Evolutionary conservation across 2,113 vertebrate species (phyloP).

Genomic region (Myrmecophaga tridactyla): DNA sequence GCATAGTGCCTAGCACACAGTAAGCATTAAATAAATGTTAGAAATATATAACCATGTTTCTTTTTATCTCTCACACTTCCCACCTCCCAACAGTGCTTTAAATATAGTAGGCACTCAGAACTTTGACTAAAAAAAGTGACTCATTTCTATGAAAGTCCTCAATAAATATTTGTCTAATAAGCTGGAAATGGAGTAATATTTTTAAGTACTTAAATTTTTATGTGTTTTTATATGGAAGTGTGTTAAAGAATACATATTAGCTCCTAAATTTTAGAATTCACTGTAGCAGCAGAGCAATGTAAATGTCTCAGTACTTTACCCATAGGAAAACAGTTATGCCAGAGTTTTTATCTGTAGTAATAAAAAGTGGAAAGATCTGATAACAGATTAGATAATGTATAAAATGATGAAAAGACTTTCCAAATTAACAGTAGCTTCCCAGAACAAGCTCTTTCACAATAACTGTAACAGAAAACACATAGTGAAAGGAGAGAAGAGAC

Average conservation of each 20-base stretch:
- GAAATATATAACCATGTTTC: not conserved
- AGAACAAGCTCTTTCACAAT: not conserved
- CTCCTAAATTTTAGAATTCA: constrained; percentile 12
- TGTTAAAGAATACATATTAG: not conserved
- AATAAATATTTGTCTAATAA: constrained; percentile 30
- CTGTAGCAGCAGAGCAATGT: not conserved
- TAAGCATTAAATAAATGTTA: not conserved
- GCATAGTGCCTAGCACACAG: not conserved
- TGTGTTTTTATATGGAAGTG: not conserved
- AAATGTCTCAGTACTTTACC: not conserved
- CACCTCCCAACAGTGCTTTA: not conserved
- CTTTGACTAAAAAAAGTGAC: not conserved
- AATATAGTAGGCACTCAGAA: not conserved
- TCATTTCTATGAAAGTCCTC: not conserved
- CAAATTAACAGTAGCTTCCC: not conserved
- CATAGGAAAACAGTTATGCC: not conserved
- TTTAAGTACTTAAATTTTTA: not conserved
- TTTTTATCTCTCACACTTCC: not conserved
- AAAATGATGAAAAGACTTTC: not conserved
- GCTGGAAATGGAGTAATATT: not conserved
- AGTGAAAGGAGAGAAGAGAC: not conserved
- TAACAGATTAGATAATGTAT: not conserved
- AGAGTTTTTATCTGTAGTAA: not conserved
- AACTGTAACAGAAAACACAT: not conserved
- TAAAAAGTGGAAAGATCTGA: not conserved